Base-by-base conservation (phyloP, 2,113 vertebrate species). In the Bubalus kerabau region DNA sequence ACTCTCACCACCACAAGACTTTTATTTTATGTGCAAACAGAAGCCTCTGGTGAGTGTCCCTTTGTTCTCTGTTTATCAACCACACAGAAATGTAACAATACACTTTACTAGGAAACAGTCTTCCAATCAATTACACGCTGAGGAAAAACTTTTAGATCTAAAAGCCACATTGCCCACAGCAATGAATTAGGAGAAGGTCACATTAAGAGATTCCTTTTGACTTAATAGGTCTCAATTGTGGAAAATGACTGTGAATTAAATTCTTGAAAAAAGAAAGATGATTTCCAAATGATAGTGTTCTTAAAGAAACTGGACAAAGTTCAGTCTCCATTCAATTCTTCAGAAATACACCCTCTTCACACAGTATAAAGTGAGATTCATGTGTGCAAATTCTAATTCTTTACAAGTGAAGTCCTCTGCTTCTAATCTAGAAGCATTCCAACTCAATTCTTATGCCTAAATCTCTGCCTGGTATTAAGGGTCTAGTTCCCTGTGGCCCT, bases 21-120 rank as follows among this genome's bases (percentile, higher is more conserved):
- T 94, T 64, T 90, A 91, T 96, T 98, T 97, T 98, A 97, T 59
- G 76, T 93, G 93, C 83, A 89, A 97, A 97, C 40, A 88, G 91
- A 96, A 96, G 96, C 84, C 60, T 50, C 96, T 91, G 54, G 57
- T 67, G 85, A 93, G 54, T 92, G 52, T n/a, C 36, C 59, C 52
- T 97, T 94, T 95, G 83, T 88, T 89, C 62, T 97, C 62, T 92
- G 93, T 95, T 84, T 94, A 97, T 91, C 89, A 96, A 32, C 67
- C 23, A 10, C 84, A 86, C 50, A 80, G 74, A 96, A 46, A 40
- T 57, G 32, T 28, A 98, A 92, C 91, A 98, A 94, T 60, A 96
- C 21, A 56, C 81, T 93, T 85, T 87, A 84, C 82, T 94, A 95
- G 57, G 80, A 85, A 98, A 97, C 93, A 92, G 24, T 32, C 94